Base-by-base conservation (phyloP, 2,888 invertebrate genomes). In the Nebria salina region DNA sequence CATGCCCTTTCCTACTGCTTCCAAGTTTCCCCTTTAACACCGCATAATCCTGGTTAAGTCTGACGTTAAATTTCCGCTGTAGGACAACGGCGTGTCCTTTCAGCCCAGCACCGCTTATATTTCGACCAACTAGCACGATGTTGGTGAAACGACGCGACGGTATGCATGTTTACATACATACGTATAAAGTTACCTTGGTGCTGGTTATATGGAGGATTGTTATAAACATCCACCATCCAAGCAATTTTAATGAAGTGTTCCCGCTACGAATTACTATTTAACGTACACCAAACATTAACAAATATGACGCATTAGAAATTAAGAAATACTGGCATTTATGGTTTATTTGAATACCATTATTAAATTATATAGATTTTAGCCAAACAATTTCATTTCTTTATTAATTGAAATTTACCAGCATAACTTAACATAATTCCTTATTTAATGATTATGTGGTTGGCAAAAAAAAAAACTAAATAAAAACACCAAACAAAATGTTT, bases 41-140 rank as follows among this genome's bases (percentile, higher is more conserved):
- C 75, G 79, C 79, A 54, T 79, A 79, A 79, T 79, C 79, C 79
- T 34, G 75, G 79, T 79, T 79, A 79, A 79, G 79, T 75, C 79
- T 79, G 79, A 79, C 75, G 79, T 79, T 79, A 75, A 79, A 79
- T 79, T 79, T 79, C 75, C 79, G 79, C 68, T 79, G 79, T 79
- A 79, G 79, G 79, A 79, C 79, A 79, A 79, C 79, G 66, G 66
- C 25, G 43, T 72, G 72, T 34, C 72, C 34, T 34, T 34, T 34
- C 34, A 34, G 34, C 34, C 9, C 72, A n/a, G 5, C 13, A 26
- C 25, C 72, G 72, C 20, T 72, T 72, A 72, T 25, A 72, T 72
- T 72, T 72, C 25, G 15, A 25, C 42, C 13, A 41, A 73, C 41
- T 8, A 8, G 15, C 11, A 25, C 70, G 70, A 25, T 3, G 25